These are phyloP conservation scores for Pandemis heparana DNA, from an alignment of 2,888 invertebrate species.

Conservation along the genomic window DNA sequence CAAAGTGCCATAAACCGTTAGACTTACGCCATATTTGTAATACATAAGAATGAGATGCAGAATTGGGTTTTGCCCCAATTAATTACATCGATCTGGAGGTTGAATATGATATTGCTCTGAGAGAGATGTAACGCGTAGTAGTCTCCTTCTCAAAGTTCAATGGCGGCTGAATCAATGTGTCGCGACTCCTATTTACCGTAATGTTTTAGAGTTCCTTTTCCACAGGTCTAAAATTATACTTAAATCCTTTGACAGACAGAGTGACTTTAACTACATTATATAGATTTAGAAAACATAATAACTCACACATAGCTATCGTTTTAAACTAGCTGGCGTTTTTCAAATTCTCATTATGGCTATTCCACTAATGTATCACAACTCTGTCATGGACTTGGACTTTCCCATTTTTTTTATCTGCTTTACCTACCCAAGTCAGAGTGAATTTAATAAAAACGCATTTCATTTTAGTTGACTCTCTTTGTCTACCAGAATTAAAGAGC, in stretches of 20 bases:
- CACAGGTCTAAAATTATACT: not conserved
- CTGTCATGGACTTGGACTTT: too few relatives aligned
- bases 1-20: not conserved
- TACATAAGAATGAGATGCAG: not conserved
- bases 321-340: too few relatives aligned
- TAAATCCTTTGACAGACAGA: not conserved
- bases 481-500: too few relatives aligned
- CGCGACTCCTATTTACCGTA: slow-evolving; percentile 32
- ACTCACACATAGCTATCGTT: too few relatives aligned
- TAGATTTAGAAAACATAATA: not conserved
- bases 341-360: too few relatives aligned
- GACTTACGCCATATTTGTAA: not conserved
- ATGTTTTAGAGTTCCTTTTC: slow-evolving; percentile 22
- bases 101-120: not conserved
- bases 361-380: too few relatives aligned
- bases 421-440: too few relatives aligned
- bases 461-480: too few relatives aligned
- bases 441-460: too few relatives aligned
- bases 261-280: not conserved
- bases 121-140: slow-evolving; percentile 26
- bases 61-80: not conserved
- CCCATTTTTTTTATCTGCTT: too few relatives aligned
- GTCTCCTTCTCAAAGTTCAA: slow-evolving; percentile 34
- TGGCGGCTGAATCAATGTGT: slow-evolving; percentile 30
- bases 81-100: not conserved